phyloP scores from a whole-genome alignment of 2,888 invertebrate genomes.

The Calliphora vomitoria region DNA sequence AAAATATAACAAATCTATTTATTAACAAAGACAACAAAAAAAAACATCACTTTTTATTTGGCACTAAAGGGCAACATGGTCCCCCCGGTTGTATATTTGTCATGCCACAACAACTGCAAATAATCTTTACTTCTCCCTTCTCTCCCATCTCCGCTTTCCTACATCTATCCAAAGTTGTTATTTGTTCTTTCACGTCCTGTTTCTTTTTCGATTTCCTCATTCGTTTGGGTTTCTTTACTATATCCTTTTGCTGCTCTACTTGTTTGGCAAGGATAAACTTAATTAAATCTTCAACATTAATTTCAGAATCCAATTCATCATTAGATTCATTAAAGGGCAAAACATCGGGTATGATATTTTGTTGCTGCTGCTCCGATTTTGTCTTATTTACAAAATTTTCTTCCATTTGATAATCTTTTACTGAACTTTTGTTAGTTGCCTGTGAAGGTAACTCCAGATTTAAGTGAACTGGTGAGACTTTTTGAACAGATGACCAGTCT shows the following conservation, averaged over 20 bases:
- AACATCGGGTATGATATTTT: not conserved
- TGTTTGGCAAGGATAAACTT: not conserved
- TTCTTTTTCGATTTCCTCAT: not conserved
- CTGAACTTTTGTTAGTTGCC: not conserved
- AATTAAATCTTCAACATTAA: not conserved
- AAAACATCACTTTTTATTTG: conserved; percentile 14
- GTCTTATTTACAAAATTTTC: too few relatives aligned
- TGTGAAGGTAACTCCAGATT: too few relatives aligned
- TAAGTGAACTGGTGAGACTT: too few relatives aligned
- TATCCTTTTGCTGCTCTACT: not conserved
- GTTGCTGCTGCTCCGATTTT: too few relatives aligned
- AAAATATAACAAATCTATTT: not conserved
- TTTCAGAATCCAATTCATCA: conserved; percentile 20
- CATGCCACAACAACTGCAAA: conserved; percentile 46
- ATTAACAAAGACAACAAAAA: not conserved
- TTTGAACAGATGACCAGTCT: not conserved
- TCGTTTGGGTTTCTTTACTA: not conserved
- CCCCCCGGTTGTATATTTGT: conserved; percentile 19
- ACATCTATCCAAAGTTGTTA: not conserved
- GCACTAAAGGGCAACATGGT: conserved; percentile 28
- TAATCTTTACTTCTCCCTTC: not conserved
- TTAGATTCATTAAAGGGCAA: not conserved
- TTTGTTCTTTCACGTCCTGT: not conserved
- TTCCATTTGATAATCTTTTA: not conserved
- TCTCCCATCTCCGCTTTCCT: not conserved